These are phyloP conservation scores for Solen grandis DNA, from an alignment of 1,140 invertebrate species.

Conservation along the genomic window DNA sequence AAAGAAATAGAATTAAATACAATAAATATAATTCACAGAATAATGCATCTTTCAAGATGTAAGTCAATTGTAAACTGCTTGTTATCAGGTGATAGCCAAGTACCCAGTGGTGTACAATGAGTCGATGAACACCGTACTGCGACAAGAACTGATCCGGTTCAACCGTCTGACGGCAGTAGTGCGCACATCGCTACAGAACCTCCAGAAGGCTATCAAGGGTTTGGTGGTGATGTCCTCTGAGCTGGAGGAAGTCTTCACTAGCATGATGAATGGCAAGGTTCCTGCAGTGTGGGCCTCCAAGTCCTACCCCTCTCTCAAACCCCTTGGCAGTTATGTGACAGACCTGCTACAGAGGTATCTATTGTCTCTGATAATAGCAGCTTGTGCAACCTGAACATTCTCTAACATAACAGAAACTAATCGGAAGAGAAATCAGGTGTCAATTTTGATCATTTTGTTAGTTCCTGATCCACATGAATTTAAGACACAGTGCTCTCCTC, in stretches of 20 bases:
- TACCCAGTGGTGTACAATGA: conserved; percentile 80
- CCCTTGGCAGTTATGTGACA: conserved; percentile 79
- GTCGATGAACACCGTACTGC: conserved; percentile 81
- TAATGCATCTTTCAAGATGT: no score
- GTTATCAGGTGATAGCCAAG: conserved; percentile 78
- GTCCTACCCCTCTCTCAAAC: conserved; percentile 81
- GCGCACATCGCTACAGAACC: conserved; percentile 74
- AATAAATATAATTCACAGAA: no score
- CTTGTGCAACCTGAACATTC: no score
- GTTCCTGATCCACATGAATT: no score
- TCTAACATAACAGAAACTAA: no score
- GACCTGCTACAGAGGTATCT: conserved; percentile 81
- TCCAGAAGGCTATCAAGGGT: conserved; percentile 81
- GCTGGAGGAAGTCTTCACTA: conserved; percentile 80
- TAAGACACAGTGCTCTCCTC: no score
- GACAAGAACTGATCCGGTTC: conserved; percentile 81
- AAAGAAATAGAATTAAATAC: no score
- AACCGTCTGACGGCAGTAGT: conserved; percentile 78
- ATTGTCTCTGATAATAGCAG: no score
- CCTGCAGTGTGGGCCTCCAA: conserved; percentile 88
- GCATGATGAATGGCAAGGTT: conserved; percentile 80
- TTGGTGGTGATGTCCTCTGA: conserved; percentile 81
- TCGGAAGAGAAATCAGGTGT: no score
- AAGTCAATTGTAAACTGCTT: no score
- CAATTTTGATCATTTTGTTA: no score